Evolutionary conservation across 2,888 invertebrate species (phyloP).

Genomic region (Acleris emargana): DNA sequence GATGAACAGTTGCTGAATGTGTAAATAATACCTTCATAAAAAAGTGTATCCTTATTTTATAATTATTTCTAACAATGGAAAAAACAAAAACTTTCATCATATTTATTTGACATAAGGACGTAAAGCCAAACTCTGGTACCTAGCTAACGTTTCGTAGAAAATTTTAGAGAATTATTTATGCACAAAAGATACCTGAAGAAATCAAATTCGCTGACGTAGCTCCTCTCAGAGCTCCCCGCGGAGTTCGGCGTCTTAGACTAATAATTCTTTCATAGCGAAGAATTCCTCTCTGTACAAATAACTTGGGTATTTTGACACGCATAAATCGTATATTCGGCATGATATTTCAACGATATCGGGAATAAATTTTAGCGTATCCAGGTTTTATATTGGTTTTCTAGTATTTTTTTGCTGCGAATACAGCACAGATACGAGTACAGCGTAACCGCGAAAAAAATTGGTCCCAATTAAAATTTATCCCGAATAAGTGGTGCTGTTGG

Average conservation of each 20-base stretch:
- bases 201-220: conserved; percentile 21
- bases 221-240: conserved; percentile 11
- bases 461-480: conserved; percentile 75
- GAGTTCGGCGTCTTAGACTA: conserved; percentile 19
- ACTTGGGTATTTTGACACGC: conserved; percentile 23
- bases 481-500: conserved; percentile 52
- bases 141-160: neutral
- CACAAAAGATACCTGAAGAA: conserved; percentile 2
- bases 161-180: conserved; percentile 9
- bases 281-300: conserved; percentile 21
- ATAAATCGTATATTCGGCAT: conserved; percentile 28
- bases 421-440: conserved; percentile 27
- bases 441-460: conserved; percentile 59
- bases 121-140: neutral
- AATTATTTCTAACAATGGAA: too few species aligned
- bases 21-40: too few species aligned
- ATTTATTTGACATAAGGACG: too few species aligned
- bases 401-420: conserved; percentile 3
- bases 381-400: conserved; percentile 1
- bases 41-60: too few species aligned
- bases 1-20: too few species aligned
- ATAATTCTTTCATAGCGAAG: conserved; percentile 29
- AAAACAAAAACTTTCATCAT: too few species aligned
- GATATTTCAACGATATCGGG: conserved; percentile 23
- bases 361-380: conserved; percentile 26